These are phyloP conservation scores for Chrosomus eos DNA, from an alignment of 2,797 vertebrate genomes.

Conservation along the genomic window DNA sequence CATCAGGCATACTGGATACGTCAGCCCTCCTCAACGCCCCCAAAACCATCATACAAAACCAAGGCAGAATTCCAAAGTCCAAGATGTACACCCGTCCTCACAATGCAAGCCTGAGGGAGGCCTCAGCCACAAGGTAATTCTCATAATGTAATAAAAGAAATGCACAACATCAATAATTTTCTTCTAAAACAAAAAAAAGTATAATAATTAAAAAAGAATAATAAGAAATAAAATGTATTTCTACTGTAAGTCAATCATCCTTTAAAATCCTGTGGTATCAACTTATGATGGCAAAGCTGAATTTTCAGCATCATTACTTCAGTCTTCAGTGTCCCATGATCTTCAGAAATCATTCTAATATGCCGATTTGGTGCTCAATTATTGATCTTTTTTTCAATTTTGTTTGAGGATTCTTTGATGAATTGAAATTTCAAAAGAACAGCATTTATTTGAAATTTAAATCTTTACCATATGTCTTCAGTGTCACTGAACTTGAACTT, in stretches of 20 bases:
- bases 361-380: neutral
- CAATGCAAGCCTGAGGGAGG: neutral
- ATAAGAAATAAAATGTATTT: neutral
- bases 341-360: too few relatives aligned
- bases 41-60: conserved; percentile 46
- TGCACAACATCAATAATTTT: neutral
- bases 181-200: neutral
- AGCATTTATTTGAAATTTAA: neutral
- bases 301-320: neutral
- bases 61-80: neutral
- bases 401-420: neutral
- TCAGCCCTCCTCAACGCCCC: conserved; percentile 8
- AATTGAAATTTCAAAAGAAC: neutral
- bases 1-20: neutral
- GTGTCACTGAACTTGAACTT: too few relatives aligned
- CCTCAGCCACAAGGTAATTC: neutral
- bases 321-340: neutral
- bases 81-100: neutral
- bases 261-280: neutral
- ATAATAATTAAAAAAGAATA: neutral
- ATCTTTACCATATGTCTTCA: neutral
- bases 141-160: neutral
- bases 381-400: neutral
- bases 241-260: neutral
- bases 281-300: neutral